A percentile compares a stretch with the other conserved stretches of the same genome.
phyloP scores from a whole-genome alignment of 2,888 invertebrate genomes.

The Vesta saturnalis region DNA sequence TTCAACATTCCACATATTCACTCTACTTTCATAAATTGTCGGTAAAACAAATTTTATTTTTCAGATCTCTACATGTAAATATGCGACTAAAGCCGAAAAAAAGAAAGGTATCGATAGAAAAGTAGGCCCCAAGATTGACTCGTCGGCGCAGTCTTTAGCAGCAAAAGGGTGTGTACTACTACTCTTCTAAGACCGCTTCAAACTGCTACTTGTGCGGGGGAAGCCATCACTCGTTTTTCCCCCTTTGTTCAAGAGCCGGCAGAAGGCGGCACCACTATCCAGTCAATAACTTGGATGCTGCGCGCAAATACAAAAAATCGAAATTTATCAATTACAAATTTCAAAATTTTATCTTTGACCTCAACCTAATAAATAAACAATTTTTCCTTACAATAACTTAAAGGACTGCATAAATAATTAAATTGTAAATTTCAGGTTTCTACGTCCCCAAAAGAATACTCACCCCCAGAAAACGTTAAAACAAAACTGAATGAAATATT shows the following conservation, averaged over 20 bases:
- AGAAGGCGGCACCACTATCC: constrained; percentile 54
- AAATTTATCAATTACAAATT: constrained; percentile 38
- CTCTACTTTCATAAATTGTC: constrained; percentile 43
- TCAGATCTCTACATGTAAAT: constrained; percentile 53
- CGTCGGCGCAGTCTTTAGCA: constrained; percentile 72
- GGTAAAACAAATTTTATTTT: constrained; percentile 36
- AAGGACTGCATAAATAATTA: not conserved
- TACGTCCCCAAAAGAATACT: constrained; percentile 78
- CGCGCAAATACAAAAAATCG: constrained; percentile 53
- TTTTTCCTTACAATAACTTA: not conserved
- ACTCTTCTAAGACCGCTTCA: constrained; percentile 41
- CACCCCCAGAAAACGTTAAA: constrained; percentile 74
- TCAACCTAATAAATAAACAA: not conserved
- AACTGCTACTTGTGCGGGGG: constrained; percentile 50
- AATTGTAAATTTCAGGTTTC: constrained; percentile 71
- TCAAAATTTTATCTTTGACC: constrained; percentile 17
- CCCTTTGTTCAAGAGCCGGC: constrained; percentile 46
- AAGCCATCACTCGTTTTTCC: constrained; percentile 56
- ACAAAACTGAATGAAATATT: constrained; percentile 72
- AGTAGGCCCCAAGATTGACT: constrained; percentile 62
- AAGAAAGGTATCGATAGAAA: constrained; percentile 61
- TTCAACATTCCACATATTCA: too few relatives aligned
- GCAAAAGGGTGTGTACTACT: constrained; percentile 72
- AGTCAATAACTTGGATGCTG: constrained; percentile 61
- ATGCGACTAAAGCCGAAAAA: constrained; percentile 60